Evolutionary conservation across 2,797 vertebrate species (phyloP).

Genomic region (Cephalopachus bancanus): DNA sequence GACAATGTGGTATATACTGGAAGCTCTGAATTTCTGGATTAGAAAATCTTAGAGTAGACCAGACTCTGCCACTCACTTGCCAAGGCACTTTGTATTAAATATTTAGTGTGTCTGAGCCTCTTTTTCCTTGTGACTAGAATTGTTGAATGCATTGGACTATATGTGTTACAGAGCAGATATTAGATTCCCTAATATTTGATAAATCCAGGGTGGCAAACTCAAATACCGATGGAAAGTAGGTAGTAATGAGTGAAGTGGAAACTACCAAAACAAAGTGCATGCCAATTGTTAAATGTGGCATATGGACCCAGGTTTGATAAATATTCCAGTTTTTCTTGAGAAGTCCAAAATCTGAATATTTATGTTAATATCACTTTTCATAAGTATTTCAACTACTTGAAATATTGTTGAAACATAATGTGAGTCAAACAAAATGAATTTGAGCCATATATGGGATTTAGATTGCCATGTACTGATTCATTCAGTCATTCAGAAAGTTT

Average conservation of each 20-base stretch:
- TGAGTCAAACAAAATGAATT: not conserved
- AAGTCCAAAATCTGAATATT: not conserved
- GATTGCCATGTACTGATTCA: not conserved
- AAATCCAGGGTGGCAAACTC: not conserved
- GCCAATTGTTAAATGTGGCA: not conserved
- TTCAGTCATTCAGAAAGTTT: not conserved
- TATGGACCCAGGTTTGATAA: not conserved
- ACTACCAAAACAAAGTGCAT: not conserved
- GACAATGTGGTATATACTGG: not conserved
- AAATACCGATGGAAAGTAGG: not conserved
- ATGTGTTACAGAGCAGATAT: not conserved
- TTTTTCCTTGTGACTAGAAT: not conserved
- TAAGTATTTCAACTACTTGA: not conserved
- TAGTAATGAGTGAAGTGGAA: not conserved
- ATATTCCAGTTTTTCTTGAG: not conserved
- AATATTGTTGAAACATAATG: slow-evolving; percentile 24
- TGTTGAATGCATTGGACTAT: not conserved
- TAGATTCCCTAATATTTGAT: slow-evolving; percentile 26
- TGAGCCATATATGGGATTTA: not conserved
- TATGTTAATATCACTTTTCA: slow-evolving; percentile 23
- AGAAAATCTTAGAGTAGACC: not conserved
- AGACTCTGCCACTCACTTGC: not conserved
- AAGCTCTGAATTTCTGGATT: not conserved
- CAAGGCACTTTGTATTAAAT: slow-evolving; percentile 15
- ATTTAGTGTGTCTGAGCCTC: not conserved